Conservation (phyloP, 2,888 invertebrate genomes). For the Peribatodes rhomboidaria region DNA sequence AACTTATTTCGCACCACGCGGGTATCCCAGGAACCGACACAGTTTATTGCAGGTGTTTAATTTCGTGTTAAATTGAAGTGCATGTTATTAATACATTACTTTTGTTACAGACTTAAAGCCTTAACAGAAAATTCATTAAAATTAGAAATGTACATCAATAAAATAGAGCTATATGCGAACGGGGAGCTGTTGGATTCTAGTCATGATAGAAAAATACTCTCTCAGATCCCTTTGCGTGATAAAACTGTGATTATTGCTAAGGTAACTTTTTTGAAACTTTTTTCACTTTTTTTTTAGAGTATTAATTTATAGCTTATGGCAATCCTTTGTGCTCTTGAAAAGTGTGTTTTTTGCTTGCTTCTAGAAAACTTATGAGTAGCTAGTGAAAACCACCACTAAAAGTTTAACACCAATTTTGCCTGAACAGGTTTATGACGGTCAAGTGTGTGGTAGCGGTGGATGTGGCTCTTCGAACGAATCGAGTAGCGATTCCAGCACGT, state of each 20-base stretch:
- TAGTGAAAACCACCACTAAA: too few relatives aligned
- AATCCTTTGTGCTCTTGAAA: too few relatives aligned
- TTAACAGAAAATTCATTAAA: constrained; percentile 89
- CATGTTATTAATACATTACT: constrained; percentile 12
- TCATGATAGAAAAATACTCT: constrained; percentile 95
- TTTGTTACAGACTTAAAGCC: constrained; percentile 77
- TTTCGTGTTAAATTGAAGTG: too few relatives aligned
- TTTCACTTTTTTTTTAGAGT: background rate
- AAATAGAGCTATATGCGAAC: constrained; percentile 96
- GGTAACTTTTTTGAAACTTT: constrained; percentile 55
- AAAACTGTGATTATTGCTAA: constrained; percentile 91
- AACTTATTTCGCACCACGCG: too few relatives aligned
- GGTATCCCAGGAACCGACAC: background rate
- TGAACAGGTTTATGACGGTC: constrained; percentile 77
- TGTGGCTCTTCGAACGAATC: constrained; percentile 90
- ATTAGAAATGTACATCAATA: constrained; percentile 96
- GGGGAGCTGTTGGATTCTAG: constrained; percentile 95
- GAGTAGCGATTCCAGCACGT: constrained; percentile 97
- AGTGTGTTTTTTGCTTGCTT: too few relatives aligned
- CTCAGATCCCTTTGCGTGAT: constrained; percentile 94
- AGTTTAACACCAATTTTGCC: background rate
- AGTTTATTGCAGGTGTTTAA: background rate
- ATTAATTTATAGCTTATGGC: background rate
- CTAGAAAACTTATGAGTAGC: too few relatives aligned
- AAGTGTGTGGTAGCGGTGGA: constrained; percentile 80